Evolutionary conservation across 2,113 vertebrate species (phyloP).

Genomic region (Chionomys nivalis): DNA sequence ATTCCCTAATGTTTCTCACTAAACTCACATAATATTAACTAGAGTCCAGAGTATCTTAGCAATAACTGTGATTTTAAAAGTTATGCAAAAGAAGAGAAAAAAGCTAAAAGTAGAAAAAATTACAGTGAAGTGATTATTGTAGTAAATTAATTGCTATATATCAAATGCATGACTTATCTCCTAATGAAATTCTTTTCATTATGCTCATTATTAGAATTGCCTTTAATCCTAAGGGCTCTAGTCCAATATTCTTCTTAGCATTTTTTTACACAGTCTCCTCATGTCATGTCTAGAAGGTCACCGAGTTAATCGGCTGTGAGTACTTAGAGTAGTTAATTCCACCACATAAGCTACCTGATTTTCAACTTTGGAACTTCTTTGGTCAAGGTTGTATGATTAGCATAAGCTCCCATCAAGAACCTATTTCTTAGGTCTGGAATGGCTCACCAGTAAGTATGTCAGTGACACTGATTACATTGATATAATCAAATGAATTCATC

Average conservation of each 20-base stretch:
- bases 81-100: slow-evolving; percentile 53
- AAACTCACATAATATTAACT: slow-evolving; percentile 66
- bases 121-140: slow-evolving; percentile 77
- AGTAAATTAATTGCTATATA: slow-evolving; percentile 78
- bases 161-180: slow-evolving; percentile 73
- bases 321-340: slow-evolving; percentile 75
- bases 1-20: slow-evolving; percentile 58
- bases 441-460: slow-evolving; percentile 5
- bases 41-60: slow-evolving; percentile 55
- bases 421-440: slow-evolving; percentile 26
- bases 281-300: slow-evolving; percentile 72
- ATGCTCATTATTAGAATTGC: slow-evolving; percentile 67
- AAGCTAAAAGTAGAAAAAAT: slow-evolving; percentile 64
- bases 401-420: slow-evolving; percentile 62
- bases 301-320: slow-evolving; percentile 77
- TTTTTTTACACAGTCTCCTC: slow-evolving; percentile 66
- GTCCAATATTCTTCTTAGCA: slow-evolving; percentile 34
- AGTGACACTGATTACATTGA: neutral
- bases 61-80: slow-evolving; percentile 64
- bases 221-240: slow-evolving; percentile 71
- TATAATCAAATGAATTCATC: slow-evolving; percentile 3
- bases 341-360: slow-evolving; percentile 76
- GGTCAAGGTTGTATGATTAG: slow-evolving; percentile 72
- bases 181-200: slow-evolving; percentile 81
- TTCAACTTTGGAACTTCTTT: slow-evolving; percentile 75